Evolutionary conservation across 2,888 invertebrate species (phyloP).

Genomic region (Melangyna quadrimaculata): DNA sequence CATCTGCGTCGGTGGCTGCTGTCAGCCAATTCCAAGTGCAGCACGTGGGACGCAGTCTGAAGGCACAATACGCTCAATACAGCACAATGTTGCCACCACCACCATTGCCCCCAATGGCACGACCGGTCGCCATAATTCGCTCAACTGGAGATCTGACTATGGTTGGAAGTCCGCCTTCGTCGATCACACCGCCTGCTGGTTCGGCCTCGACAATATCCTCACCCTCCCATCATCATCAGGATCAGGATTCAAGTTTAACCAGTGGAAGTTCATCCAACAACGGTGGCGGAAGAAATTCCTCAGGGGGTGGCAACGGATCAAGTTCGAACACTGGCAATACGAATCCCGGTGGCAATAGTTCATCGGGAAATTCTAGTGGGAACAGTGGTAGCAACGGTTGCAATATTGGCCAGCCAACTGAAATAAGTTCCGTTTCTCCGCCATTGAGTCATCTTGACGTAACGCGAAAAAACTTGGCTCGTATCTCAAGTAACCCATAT

Average conservation of each 20-base stretch:
- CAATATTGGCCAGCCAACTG: slow-evolving; percentile 57
- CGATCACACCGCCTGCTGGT: slow-evolving; percentile 83
- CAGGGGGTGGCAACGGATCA: slow-evolving; percentile 36
- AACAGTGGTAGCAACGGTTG: slow-evolving; percentile 65
- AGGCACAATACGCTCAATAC: slow-evolving; percentile 88
- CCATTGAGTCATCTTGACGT: slow-evolving; percentile 76
- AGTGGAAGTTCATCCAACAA: slow-evolving; percentile 22
- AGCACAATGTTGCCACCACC: slow-evolving; percentile 97
- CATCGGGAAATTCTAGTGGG: slow-evolving; percentile 27
- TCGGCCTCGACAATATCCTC: slow-evolving; percentile 76
- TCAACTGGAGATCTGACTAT: slow-evolving; percentile 88
- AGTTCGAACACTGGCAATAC: slow-evolving; percentile 53
- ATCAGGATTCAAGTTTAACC: slow-evolving; percentile 65
- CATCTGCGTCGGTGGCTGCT: slow-evolving; percentile 66
- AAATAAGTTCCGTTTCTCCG: slow-evolving; percentile 74
- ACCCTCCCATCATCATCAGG: slow-evolving; percentile 79
- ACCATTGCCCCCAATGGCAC: slow-evolving; percentile 96
- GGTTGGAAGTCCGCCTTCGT: slow-evolving; percentile 85
- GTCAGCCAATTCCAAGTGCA: slow-evolving; percentile 75
- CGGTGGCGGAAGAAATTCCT: slow-evolving; percentile 30
- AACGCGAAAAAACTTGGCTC: slow-evolving; percentile 74
- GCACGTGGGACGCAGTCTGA: slow-evolving; percentile 83
- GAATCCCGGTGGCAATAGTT: slow-evolving; percentile 44
- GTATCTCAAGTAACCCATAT: slow-evolving; percentile 82
- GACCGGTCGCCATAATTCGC: slow-evolving; percentile 97